A percentile compares a stretch with the other conserved stretches of the same genome.
phyloP scores from a whole-genome alignment of 2,888 invertebrate genomes.

The Drosophila neotestacea region DNA sequence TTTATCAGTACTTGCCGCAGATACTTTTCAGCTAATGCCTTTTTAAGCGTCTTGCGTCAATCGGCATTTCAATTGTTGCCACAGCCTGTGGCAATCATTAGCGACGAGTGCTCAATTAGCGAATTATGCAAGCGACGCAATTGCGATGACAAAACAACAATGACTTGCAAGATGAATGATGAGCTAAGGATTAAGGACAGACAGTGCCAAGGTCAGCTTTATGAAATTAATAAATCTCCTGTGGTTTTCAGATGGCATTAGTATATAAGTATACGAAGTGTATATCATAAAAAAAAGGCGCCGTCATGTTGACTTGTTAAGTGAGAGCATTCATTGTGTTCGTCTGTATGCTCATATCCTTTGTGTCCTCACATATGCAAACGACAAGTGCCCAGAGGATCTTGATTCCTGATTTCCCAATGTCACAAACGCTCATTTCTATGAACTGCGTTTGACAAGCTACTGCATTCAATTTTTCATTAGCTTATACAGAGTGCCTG shows the following conservation, averaged over 20 bases:
- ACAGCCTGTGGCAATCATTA: conserved; percentile 33
- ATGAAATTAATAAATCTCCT: conserved; percentile 49
- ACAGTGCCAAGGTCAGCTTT: conserved; percentile 5
- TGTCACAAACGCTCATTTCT: neutral
- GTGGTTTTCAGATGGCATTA: conserved; percentile 1
- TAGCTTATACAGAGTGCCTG: conserved; percentile 18
- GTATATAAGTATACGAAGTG: neutral
- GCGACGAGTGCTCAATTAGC: conserved; percentile 60
- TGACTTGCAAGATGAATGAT: conserved; percentile 46
- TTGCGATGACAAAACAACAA: conserved; percentile 19
- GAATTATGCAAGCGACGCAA: conserved; percentile 53
- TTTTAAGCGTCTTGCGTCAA: conserved; percentile 48
- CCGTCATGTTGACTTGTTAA: conserved; percentile 62
- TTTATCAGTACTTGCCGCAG: neutral
- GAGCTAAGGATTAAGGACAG: conserved; percentile 10
- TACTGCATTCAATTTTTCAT: conserved; percentile 64
- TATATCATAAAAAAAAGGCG: conserved; percentile 13
- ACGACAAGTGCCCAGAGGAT: conserved; percentile 41
- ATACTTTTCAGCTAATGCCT: conserved; percentile 39
- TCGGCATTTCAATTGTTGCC: conserved; percentile 25
- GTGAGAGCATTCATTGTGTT: conserved; percentile 33
- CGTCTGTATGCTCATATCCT: neutral
- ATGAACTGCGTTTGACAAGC: conserved; percentile 24
- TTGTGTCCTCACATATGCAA: conserved; percentile 57
- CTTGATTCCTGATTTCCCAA: conserved; percentile 8